A percentile compares a stretch with the other conserved stretches of the same genome.
Evolutionary conservation across 2,888 invertebrate genomes (phyloP).

Genomic region (Cacoxenus indagator): DNA sequence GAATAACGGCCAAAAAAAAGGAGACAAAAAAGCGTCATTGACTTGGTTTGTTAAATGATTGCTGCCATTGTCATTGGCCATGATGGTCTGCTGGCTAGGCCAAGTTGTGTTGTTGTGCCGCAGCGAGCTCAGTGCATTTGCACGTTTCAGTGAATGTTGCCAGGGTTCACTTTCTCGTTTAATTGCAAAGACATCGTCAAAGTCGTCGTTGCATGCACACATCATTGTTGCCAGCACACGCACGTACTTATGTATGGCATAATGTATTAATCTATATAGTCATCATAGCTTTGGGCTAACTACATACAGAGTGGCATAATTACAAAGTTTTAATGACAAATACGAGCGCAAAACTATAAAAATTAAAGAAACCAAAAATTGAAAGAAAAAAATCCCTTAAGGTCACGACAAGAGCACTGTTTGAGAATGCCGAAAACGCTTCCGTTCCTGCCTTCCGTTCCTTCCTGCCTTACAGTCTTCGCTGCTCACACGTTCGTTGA

Average conservation of each 20-base stretch:
- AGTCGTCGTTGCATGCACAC: slow-evolving; percentile 48
- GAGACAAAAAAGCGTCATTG: background rate
- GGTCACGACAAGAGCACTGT: background rate
- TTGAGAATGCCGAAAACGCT: background rate
- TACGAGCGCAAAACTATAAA: slow-evolving; percentile 21
- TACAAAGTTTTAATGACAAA: slow-evolving; percentile 64
- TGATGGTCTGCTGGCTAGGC: background rate
- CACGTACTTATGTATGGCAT: background rate
- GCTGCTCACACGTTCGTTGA: too few species aligned
- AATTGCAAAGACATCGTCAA: slow-evolving; percentile 50
- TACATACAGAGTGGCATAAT: slow-evolving; percentile 64
- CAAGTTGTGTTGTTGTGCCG: background rate
- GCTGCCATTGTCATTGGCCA: slow-evolving; percentile 13
- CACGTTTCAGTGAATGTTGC: slow-evolving; percentile 48
- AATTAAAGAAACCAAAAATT: slow-evolving; percentile 11
- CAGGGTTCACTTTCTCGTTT: slow-evolving; percentile 58
- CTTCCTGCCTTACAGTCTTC: background rate
- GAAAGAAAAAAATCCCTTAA: slow-evolving; percentile 16
- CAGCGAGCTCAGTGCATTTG: background rate
- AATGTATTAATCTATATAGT: background rate
- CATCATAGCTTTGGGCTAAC: slow-evolving; percentile 16
- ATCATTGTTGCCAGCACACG: slow-evolving; percentile 39
- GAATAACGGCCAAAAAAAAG: too few species aligned
- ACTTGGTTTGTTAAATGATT: background rate
- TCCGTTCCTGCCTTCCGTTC: background rate